Evolutionary conservation across 2,797 vertebrate species (phyloP), one percentile per base, ranked within the genome.

Genomic region (Cuculus canorus): DNA sequence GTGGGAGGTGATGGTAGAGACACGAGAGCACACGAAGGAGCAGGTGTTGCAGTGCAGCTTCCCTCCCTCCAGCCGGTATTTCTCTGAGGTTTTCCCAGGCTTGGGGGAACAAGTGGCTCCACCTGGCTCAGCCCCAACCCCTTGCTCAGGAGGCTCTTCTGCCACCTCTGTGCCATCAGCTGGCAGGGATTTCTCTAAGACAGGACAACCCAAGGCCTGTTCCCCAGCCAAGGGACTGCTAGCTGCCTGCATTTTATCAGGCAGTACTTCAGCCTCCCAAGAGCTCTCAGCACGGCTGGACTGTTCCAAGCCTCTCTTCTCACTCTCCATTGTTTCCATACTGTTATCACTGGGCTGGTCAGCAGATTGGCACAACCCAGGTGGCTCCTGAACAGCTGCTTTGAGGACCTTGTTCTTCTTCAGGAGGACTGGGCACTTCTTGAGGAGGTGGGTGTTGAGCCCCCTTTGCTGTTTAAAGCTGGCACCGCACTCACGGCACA

Each of bases 391-490:
- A 35, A 45, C 69, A 35, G 91, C n/a, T 43, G 79, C 12, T 41
- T 89, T 96, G 5, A 92, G 48, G 59, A 94, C 87, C 82, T 97
- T 98, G 60, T 83, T 98, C 90, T 95, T 98, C 87, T 95, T 98
- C 30, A 96, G 95, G 32, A 97, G 87, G 24, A 97, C 93, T 0
- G 98, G 98, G 71, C 99, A 99, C 90, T 98, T 99, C 75, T 98
- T 98, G 32, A 98, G 96, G 14, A 98, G 93, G 71, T 99, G 99
- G 19, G 98, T 98, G 53, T 98, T 98, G 18, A 99, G 98, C 23
- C 99, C 98, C 17, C 99, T 98, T 80, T 97, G 98, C 86, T 99
- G 99, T 96, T 99, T 99, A 96, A 99, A 99, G 93, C 96, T 97
- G n/a, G 98, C 97, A 0, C 99, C 98, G 0, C 99, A 99, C 53